Evolutionary conservation across 1,140 invertebrate species (phyloP), one percentile per base, ranked within the genome.

Genomic region (Sarcophaga bullata): DNA sequence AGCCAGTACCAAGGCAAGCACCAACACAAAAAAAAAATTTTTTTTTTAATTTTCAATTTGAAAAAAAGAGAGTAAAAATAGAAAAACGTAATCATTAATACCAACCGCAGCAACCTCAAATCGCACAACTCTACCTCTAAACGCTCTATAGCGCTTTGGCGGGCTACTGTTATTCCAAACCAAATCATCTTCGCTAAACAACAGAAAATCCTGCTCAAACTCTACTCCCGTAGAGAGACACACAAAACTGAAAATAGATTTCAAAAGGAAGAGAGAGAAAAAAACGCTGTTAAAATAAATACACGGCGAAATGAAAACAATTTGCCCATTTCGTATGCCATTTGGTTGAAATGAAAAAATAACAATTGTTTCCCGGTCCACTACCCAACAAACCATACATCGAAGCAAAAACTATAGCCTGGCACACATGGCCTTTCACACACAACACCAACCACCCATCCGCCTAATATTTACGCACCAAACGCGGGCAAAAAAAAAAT

Each of bases 331-430:
- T 81, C 58, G 52, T 72, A 19, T 50, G 78, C 78, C 78, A 80
- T 80, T 80, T 50, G 76, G 47, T 37, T 17, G 8, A 83, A 83
- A 81, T 83, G 80, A 81, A 83, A 83, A 83, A 83, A 83, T 68
- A 83, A 83, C 37, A 83, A 81, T 81, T 83, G 82, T 68, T 73
- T 82, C 73, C 81, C 68, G 75, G 75, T 72, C 48, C 81, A 73
- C 78, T 37, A 37, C 62, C 37, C 73, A 52, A 80, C 11, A 47
- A 76, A 15, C 17, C 17, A 25, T n/a, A n/a, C 75, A 76, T 17
- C 17, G 49, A 73, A 78, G 15, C 75, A 68, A 68, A 68, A 68
- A 68, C 62, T 68, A 68, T 68, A 17, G 17, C 62, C 62, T 15
- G 13, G 4, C 7, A 62, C 15, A 62, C 54, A 62, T 15, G 62